phyloP scores from a whole-genome alignment of 2,888 invertebrate genomes.

The Arge pagana region DNA sequence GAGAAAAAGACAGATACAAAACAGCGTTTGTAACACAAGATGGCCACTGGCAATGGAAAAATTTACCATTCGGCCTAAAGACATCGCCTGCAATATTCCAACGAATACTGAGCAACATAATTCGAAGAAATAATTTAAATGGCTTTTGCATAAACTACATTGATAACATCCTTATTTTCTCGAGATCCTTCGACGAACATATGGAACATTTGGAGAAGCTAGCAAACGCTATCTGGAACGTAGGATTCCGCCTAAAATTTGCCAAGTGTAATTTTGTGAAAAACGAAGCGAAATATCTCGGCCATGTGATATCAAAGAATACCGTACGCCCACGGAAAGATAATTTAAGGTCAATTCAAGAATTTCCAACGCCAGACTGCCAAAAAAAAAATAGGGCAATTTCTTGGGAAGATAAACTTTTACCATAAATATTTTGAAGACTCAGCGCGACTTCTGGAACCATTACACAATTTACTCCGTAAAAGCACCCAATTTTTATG shows the following conservation, averaged over 20 bases:
- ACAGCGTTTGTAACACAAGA: slow-evolving; percentile 20
- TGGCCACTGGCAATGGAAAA: slow-evolving; percentile 23
- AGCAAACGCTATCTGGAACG: slow-evolving; percentile 13
- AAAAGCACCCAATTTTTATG: slow-evolving; percentile 21
- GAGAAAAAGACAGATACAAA: slow-evolving; percentile 30
- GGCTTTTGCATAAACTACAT: slow-evolving; percentile 18
- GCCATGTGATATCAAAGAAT: slow-evolving; percentile 26
- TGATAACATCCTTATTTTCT: slow-evolving; percentile 30
- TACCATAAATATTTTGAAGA: slow-evolving; percentile 18
- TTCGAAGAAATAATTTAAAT: slow-evolving; percentile 14
- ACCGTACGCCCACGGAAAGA: slow-evolving; percentile 23
- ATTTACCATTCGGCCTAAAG: slow-evolving; percentile 20
- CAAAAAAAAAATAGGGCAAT: slow-evolving; percentile 20
- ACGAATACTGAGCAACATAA: slow-evolving; percentile 5
- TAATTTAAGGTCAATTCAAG: slow-evolving; percentile 21
- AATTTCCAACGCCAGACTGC: slow-evolving; percentile 20
- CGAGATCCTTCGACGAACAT: slow-evolving; percentile 28
- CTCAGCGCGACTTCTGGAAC: slow-evolving; percentile 12
- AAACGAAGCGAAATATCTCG: slow-evolving; percentile 25
- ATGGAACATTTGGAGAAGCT: slow-evolving; percentile 21
- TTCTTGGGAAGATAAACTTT: slow-evolving; percentile 19
- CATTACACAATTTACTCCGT: slow-evolving; percentile 23
- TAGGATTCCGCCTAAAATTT: slow-evolving; percentile 27
- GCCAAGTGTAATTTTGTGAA: slow-evolving; percentile 27
- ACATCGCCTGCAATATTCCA: slow-evolving; percentile 22